Base-by-base conservation (phyloP, 2,797 vertebrate genomes). In the Varecia variegata region DNA sequence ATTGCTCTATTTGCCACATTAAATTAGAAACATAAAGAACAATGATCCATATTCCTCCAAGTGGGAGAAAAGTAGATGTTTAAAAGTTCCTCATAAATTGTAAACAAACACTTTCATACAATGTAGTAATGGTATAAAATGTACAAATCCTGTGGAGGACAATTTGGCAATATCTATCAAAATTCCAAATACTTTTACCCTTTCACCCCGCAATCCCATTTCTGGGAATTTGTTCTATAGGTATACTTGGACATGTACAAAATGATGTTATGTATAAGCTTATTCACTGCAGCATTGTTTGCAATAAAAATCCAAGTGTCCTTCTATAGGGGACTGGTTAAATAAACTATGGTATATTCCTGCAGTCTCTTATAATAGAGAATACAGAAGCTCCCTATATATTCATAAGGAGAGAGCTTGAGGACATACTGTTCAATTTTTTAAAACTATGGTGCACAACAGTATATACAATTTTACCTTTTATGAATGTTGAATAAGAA, bases 41-140 rank as follows among this genome's bases (percentile, higher is more conserved):
- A 92, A 60, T 80, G 50, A 93, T 62, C 18, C 35, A 89, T 70
- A 96, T 70, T 70, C 27, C 47, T 92, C 76, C 38, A 90, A 89
- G 0, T 83, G 40, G 58, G 65, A 94, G n/a, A 88, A 96, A 88
- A 93, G 54, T 15, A 86, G 23, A 18, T 47, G 93, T 70, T 83
- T 74, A 90, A 94, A 89, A 92, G 65, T 45, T 80, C 40, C 43
- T 76, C 56, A 40, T 47, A 32, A 54, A 77, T 38, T 60, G 2
- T 88, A 54, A 87, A 92, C 14, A 82, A 88, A 74, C 20, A 90
- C 21, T 88, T 82, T 58, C 60, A 90, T n/a, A 88, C 3, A 73
- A 11, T 35, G 40, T 91, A 4, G 35, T 87, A 90, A 60, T 88
- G 30, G 21, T 82, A 67, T 2, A 68, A 93, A 92, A 86, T 35